A percentile compares a stretch with the other conserved stretches of the same genome.
Evolutionary conservation across 2,888 invertebrate genomes (phyloP).

Genomic region (Odontomyia ornata): DNA sequence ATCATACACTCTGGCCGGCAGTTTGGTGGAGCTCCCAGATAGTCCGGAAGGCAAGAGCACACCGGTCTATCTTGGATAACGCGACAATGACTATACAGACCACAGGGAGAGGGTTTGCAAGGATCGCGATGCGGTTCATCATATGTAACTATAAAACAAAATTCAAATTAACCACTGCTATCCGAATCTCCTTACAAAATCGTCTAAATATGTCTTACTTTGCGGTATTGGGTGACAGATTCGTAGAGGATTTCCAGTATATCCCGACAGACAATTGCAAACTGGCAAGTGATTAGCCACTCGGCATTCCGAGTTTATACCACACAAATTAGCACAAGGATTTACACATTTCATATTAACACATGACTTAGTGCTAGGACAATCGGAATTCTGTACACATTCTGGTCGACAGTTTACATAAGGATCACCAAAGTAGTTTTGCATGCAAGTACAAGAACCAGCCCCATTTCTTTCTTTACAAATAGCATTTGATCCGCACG

Average conservation of each 20-base stretch:
- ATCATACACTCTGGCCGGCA: conserved; percentile 82
- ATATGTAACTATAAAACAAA: conserved; percentile 29
- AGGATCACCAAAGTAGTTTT: conserved; percentile 86
- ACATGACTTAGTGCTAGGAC: conserved; percentile 79
- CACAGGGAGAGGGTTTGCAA: conserved; percentile 66
- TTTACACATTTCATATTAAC: conserved; percentile 84
- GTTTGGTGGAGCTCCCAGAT: conserved; percentile 76
- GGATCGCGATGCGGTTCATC: conserved; percentile 57
- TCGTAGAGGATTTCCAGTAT: conserved; percentile 80
- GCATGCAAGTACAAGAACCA: conserved; percentile 83
- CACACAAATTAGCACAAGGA: conserved; percentile 85
- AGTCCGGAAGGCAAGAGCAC: conserved; percentile 77
- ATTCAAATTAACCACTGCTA: background rate
- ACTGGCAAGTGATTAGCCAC: conserved; percentile 85
- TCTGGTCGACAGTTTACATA: conserved; percentile 87
- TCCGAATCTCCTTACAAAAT: too few species aligned
- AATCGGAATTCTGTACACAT: conserved; percentile 88
- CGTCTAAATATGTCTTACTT: too few species aligned
- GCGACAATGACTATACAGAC: conserved; percentile 66
- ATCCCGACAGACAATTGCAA: conserved; percentile 77
- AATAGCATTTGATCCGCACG: conserved; percentile 86
- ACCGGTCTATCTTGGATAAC: conserved; percentile 72
- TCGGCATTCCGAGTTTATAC: conserved; percentile 82
- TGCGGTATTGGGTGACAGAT: conserved; percentile 72
- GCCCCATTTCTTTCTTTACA: conserved; percentile 83